phyloP scores from a whole-genome alignment of 1,140 invertebrate genomes.

The Pseudomyrmex gracilis region DNA sequence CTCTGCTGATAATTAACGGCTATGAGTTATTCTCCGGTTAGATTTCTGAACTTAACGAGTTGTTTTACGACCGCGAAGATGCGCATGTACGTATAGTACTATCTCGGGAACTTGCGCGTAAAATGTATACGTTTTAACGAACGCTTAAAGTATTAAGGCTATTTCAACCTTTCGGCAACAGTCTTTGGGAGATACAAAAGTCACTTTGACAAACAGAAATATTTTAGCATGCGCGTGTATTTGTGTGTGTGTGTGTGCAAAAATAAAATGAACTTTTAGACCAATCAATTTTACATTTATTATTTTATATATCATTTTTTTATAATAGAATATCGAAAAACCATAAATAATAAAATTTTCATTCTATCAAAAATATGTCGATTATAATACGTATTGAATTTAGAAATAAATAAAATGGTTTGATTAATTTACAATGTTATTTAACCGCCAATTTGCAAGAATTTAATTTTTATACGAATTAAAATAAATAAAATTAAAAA shows the following conservation, averaged over 20 bases:
- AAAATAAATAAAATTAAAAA: too few species aligned
- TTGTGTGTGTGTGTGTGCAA: too few species aligned
- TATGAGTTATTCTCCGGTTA: conserved; percentile 45
- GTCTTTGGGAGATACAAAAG: conserved; percentile 3
- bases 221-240: not conserved
- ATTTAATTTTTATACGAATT: too few species aligned
- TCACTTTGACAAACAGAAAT: not conserved
- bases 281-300: too few species aligned
- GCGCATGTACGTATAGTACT: not conserved
- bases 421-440: too few species aligned
- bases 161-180: not conserved
- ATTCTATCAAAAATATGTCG: too few species aligned
- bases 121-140: conserved; percentile 39
- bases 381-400: too few species aligned
- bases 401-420: too few species aligned
- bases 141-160: conserved; percentile 11
- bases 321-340: too few species aligned
- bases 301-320: too few species aligned
- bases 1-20: conserved; percentile 52
- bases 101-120: not conserved
- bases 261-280: not conserved
- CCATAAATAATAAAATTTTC: too few species aligned
- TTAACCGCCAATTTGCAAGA: too few species aligned
- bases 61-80: conserved; percentile 23
- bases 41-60: conserved; percentile 33